Evolutionary conservation across 2,113 vertebrate species (phyloP).

Genomic region (Scatophagus argus): DNA sequence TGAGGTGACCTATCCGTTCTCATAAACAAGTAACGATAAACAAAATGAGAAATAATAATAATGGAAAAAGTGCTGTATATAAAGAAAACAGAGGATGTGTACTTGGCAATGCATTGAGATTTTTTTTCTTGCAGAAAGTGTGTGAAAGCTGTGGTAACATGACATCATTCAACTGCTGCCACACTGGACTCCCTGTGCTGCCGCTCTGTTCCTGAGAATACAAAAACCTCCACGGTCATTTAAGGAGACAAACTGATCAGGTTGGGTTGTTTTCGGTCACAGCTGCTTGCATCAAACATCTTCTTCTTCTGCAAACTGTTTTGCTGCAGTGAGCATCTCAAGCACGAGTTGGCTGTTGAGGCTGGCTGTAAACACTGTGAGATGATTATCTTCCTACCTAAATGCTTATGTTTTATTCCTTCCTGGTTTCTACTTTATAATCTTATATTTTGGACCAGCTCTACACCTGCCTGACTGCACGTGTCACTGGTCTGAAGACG

Average conservation of each 20-base stretch:
- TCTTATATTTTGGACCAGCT: neutral
- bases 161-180: constrained; percentile 53
- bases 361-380: too few species aligned
- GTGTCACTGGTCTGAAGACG: neutral
- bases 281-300: neutral
- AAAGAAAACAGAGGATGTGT: constrained; percentile 34
- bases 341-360: neutral
- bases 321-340: constrained; percentile 27
- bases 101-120: constrained; percentile 45
- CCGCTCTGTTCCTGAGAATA: constrained; percentile 67
- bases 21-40: constrained; percentile 17
- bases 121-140: constrained; percentile 15
- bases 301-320: neutral
- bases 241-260: neutral
- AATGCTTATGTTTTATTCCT: too few species aligned
- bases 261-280: neutral
- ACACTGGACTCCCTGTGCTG: constrained; percentile 49
- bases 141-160: constrained; percentile 22
- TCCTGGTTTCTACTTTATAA: neutral
- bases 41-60: neutral
- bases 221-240: neutral
- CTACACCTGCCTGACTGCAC: too few species aligned
- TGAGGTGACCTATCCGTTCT: too few species aligned
- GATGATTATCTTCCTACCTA: too few species aligned
- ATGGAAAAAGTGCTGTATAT: constrained; percentile 40